These are phyloP conservation scores for Brachypodius melanocephalos DNA, from an alignment of 2,113 vertebrate species.

Conservation along the genomic window DNA sequence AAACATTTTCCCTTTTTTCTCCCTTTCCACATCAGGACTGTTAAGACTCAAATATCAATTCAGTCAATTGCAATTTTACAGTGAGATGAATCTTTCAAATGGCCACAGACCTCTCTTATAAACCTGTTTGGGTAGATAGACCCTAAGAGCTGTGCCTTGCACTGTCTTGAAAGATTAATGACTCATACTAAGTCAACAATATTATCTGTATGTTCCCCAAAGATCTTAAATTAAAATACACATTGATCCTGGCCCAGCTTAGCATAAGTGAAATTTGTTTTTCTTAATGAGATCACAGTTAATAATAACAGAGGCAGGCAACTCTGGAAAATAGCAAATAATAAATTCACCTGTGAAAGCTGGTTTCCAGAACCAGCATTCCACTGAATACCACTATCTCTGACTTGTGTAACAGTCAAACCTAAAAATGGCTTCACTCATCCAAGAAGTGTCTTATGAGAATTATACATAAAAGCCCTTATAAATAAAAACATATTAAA, in stretches of 20 bases:
- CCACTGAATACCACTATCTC: neutral
- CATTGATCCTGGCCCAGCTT: neutral
- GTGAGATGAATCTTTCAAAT: neutral
- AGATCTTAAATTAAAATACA: slow-evolving; percentile 40
- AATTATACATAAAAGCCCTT: neutral
- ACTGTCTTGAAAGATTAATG: slow-evolving; percentile 13
- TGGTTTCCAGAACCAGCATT: neutral
- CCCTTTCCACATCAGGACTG: neutral
- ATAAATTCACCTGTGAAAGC: neutral
- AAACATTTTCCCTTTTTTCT: neutral
- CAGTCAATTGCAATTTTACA: neutral
- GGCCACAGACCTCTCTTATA: neutral
- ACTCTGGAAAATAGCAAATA: slow-evolving; percentile 25
- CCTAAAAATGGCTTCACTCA: neutral
- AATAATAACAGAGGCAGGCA: neutral
- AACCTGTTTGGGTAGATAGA: neutral
- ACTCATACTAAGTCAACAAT: slow-evolving; percentile 15
- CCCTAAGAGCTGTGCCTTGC: neutral
- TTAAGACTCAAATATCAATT: neutral
- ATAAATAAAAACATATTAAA: slow-evolving; percentile 7
- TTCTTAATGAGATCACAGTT: slow-evolving; percentile 11
- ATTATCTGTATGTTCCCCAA: neutral
- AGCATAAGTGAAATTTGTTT: slow-evolving; percentile 14
- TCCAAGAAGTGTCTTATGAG: neutral
- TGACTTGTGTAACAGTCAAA: neutral